phyloP scores from a whole-genome alignment of 2,113 vertebrate genomes.

The Martes martes region DNA sequence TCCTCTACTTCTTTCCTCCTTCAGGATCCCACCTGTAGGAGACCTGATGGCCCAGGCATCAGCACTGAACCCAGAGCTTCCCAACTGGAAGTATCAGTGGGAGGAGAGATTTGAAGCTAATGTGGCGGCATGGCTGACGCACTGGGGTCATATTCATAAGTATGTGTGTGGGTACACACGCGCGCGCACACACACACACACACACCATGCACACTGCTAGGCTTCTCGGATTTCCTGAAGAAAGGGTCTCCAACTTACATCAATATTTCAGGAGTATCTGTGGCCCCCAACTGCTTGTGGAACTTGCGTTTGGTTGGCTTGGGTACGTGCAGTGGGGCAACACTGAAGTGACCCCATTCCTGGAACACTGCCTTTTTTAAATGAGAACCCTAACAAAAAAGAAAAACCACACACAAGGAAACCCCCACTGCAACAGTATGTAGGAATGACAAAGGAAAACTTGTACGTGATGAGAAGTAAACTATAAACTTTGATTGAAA shows the following conservation, averaged over 20 bases:
- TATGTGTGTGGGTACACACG: accelerated
- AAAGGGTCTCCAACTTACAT: not conserved
- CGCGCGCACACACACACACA: not conserved
- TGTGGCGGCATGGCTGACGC: not conserved
- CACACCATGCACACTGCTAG: too few relatives aligned
- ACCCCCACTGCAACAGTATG: not conserved
- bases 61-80: not conserved
- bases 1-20: not conserved
- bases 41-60: not conserved
- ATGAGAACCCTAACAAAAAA: not conserved
- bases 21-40: not conserved
- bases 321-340: not conserved
- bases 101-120: not conserved
- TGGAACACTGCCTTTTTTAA: not conserved
- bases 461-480: not conserved
- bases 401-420: not conserved
- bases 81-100: too few relatives aligned
- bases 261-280: not conserved
- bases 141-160: not conserved
- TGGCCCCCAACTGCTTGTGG: not conserved
- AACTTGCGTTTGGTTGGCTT: not conserved
- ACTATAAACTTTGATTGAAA: not conserved
- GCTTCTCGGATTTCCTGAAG: not conserved
- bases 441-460: not conserved
- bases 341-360: not conserved